These are phyloP conservation scores for Halichondria panicea DNA, from an alignment of 37 sponge, comb jelly and placozoan genomes.

Conservation along the genomic window DNA sequence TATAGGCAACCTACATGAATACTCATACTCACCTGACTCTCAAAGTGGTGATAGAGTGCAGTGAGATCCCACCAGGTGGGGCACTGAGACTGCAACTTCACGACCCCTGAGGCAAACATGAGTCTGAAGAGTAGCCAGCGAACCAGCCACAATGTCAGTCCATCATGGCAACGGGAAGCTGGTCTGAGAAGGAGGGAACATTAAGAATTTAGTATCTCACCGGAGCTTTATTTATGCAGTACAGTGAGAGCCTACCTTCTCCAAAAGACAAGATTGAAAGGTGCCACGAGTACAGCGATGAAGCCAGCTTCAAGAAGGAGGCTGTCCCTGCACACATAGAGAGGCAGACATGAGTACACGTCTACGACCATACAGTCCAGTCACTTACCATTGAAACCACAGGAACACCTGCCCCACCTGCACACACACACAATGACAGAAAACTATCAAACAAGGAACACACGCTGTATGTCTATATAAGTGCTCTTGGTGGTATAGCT, in stretches of 20 bases:
- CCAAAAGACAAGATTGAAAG: slow-evolving; percentile 50
- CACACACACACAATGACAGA: not conserved
- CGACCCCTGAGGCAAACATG: slow-evolving; percentile 98
- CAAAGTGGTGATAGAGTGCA: slow-evolving; percentile 88
- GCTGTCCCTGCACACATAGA: slow-evolving; percentile 74
- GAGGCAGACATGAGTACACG: not conserved
- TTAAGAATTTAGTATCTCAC: not conserved
- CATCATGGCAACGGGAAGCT: slow-evolving; percentile 36
- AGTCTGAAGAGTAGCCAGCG: slow-evolving; percentile 93
- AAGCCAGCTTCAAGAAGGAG: slow-evolving; percentile 90
- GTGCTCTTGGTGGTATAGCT: too few species aligned
- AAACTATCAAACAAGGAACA: not conserved
- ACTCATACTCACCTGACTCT: slow-evolving; percentile 59
- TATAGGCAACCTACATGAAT: not conserved
- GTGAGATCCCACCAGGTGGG: slow-evolving; percentile 94
- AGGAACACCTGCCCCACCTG: slow-evolving; percentile 93
- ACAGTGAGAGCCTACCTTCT: slow-evolving; percentile 7
- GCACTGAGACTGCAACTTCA: slow-evolving; percentile 91
- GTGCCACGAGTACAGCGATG: slow-evolving; percentile 86
- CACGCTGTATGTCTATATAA: too few species aligned
- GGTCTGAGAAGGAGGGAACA: slow-evolving; percentile 19
- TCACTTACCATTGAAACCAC: slow-evolving; percentile 97
- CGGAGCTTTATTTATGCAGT: not conserved
- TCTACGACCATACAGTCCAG: not conserved
- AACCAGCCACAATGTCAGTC: slow-evolving; percentile 80